phyloP scores from a whole-genome alignment of 2,113 vertebrate genomes.

The Elaphurus davidianus region DNA sequence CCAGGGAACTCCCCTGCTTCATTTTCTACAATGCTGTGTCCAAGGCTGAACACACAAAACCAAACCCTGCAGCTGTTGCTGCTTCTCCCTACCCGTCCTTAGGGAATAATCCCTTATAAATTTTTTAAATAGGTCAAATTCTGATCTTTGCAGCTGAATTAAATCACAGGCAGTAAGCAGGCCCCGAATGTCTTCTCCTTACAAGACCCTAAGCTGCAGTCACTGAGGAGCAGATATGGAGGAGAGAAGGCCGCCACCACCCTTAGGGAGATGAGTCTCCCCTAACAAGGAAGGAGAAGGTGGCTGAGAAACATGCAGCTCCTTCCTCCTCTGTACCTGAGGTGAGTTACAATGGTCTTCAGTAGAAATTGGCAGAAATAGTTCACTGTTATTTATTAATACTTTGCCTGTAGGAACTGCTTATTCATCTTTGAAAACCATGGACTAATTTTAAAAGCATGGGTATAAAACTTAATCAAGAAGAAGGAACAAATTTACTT shows the following conservation, averaged over 20 bases:
- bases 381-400: neutral
- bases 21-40: neutral
- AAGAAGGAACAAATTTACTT: constrained; percentile 1
- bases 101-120: neutral
- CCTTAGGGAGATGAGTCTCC: neutral
- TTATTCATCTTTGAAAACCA: neutral
- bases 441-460: constrained; percentile 32
- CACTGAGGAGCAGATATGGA: neutral
- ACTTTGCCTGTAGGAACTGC: neutral
- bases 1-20: neutral
- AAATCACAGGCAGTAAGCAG: neutral
- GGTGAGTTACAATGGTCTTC: neutral
- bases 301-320: neutral
- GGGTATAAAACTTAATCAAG: neutral
- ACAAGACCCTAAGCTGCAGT: neutral
- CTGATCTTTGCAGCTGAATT: neutral
- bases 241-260: neutral
- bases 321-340: neutral
- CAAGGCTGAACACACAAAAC: neutral
- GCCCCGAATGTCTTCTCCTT: neutral
- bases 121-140: neutral
- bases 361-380: neutral
- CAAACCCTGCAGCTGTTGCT: neutral
- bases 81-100: neutral
- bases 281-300: neutral